A percentile compares a stretch with the other conserved stretches of the same genome.
Evolutionary conservation across 2,797 vertebrate species (phyloP).

Genomic region (Ceyx erithaca): DNA sequence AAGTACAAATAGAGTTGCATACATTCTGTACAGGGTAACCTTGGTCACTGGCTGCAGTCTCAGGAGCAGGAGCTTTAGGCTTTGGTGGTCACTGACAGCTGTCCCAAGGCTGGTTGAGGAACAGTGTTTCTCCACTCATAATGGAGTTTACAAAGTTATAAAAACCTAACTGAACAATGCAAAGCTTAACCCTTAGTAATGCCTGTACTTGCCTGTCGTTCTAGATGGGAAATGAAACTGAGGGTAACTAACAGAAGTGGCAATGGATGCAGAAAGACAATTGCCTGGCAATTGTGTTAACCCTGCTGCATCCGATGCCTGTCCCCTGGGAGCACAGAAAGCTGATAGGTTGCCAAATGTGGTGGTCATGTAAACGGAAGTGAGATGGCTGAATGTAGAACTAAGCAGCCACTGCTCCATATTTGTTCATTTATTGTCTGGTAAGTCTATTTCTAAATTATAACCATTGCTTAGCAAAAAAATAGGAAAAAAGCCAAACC

Average conservation of each 20-base stretch:
- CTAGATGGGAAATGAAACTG: neutral
- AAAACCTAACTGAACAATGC: neutral
- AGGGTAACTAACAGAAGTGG: neutral
- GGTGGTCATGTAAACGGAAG: too few species aligned
- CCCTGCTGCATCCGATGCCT: neutral
- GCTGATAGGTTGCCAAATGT: neutral
- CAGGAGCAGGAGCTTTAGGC: neutral
- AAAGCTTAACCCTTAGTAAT: neutral
- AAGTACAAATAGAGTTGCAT: rapidly evolving
- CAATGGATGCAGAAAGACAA: rapidly evolving
- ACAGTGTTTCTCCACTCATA: neutral
- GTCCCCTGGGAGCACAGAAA: neutral
- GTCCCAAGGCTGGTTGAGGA: neutral
- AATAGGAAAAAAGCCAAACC: rapidly evolving
- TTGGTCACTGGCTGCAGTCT: neutral
- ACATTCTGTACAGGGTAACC: neutral
- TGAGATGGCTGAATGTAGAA: neutral
- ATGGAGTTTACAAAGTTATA: neutral
- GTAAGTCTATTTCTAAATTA: neutral
- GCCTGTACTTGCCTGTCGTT: neutral
- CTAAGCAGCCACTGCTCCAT: neutral
- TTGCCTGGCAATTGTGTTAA: neutral
- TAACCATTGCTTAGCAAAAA: neutral
- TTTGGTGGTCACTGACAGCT: neutral
- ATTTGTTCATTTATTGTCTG: neutral